Evolutionary conservation across 2,797 vertebrate species (phyloP).

Genomic region (Lacerta bilineata): DNA sequence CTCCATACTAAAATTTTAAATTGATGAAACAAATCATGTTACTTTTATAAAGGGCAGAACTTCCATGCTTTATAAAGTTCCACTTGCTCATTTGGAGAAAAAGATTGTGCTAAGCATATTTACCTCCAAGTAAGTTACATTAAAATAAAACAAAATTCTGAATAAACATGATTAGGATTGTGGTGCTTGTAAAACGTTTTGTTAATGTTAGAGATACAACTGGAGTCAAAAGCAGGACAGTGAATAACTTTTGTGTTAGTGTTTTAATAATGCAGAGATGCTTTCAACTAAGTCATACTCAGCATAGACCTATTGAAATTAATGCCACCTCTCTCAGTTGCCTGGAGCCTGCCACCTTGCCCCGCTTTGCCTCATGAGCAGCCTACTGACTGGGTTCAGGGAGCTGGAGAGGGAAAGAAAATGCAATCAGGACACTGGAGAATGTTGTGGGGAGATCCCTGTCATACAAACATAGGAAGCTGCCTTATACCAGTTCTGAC

Average conservation of each 20-base stretch:
- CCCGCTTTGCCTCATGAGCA: no score
- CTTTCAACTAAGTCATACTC: no score
- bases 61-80: neutral
- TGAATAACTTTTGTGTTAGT: neutral
- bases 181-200: neutral
- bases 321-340: no score
- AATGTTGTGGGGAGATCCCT: neutral
- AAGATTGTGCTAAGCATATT: neutral
- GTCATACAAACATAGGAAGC: neutral
- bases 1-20: neutral
- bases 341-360: no score
- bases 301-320: no score
- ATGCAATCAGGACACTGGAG: neutral
- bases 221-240: neutral
- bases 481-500: no score
- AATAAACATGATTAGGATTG: constrained; percentile 19
- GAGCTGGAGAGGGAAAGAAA: neutral
- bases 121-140: neutral
- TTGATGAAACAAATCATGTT: neutral
- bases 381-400: neutral
- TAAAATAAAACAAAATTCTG: neutral
- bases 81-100: neutral
- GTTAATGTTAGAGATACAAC: neutral
- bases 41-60: neutral
- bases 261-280: neutral